Evolutionary conservation across 1,140 invertebrate species (phyloP), one percentile per base, ranked within the genome.

Genomic region (Cotesia glomerata): DNA sequence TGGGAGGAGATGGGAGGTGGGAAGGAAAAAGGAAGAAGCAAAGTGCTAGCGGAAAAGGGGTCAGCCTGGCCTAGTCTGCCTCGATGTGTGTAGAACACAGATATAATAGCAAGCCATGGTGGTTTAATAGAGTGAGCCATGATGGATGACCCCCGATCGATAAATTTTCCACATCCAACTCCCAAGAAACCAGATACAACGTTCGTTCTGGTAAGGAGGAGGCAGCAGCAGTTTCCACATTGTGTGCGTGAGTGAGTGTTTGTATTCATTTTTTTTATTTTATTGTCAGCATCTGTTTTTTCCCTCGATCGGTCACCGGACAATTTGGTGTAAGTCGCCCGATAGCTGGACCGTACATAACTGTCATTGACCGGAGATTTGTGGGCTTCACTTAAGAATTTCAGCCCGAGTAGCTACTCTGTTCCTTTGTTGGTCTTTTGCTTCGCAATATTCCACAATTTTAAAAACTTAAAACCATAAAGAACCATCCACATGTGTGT

Each of bases 121-220:
- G 78, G 74, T 79, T 82, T 82, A 81, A 81, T 82, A 82, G 79
- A 82, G 75, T 78, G 76, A 74, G 71, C 77, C 78, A 78, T 81
- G 80, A 82, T 82, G 79, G 79, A 82, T 82, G 80, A 79, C 70
- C 59, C 16, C 18, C 36, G 77, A 80, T 81, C 79, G 79, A 81
- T 82, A 80, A 78, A 76, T 75, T 76, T 74, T 79, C 79, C 73
- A 74, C 45, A 8, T 26, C 58, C 18, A 63, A n/a, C 45, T 54
- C 26, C 26, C 26, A 45, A 45, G 11, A 45, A 45, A 9, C 39
- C 7, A 7, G 39, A 45, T 45, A 26, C 26, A 26, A 26, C 26
- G 26, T 26, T 26, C 26, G 26, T 26, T 3, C 26, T 26, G 2
- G 26, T 26, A n/a, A n/a, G n/a, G n/a, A n/a, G n/a, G n/a, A n/a